Percentiles rank a stretch among this genome's conserved stretches.
Conservation (phyloP, 2,113 vertebrate genomes). For the Macrotis lagotis region DNA sequence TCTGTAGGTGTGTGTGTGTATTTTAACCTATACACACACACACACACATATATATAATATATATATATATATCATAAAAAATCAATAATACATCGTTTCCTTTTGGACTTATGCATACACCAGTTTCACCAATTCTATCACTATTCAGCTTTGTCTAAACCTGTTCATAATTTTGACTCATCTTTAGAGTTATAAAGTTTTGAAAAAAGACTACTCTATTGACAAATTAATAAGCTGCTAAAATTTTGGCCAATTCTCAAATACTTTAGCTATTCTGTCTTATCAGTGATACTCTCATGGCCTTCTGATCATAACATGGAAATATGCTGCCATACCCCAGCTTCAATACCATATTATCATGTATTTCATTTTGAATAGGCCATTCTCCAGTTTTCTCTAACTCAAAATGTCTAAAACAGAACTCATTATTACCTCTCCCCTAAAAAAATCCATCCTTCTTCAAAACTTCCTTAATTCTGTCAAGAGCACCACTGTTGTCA, state of each 20-base stretch:
- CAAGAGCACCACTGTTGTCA: background rate
- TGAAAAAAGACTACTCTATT: background rate
- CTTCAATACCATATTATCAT: background rate
- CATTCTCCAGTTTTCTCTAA: background rate
- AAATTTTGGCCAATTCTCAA: background rate
- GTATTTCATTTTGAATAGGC: background rate
- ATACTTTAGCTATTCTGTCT: background rate
- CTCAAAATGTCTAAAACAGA: background rate
- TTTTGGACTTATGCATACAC: background rate
- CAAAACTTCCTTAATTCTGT: background rate
- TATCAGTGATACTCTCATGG: background rate
- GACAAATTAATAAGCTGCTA: background rate
- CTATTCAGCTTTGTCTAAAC: background rate
- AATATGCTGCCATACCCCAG: background rate
- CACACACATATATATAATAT: background rate
- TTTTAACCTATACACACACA: background rate
- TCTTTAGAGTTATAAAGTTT: background rate
- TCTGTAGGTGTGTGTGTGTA: too few species aligned
- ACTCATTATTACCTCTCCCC: background rate
- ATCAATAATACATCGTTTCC: background rate
- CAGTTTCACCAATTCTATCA: background rate
- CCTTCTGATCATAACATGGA: background rate
- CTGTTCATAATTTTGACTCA: background rate
- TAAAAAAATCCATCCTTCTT: background rate
- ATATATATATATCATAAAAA: background rate